Base-by-base conservation (phyloP, 1,140 invertebrate genomes). In the Atta colombica region DNA sequence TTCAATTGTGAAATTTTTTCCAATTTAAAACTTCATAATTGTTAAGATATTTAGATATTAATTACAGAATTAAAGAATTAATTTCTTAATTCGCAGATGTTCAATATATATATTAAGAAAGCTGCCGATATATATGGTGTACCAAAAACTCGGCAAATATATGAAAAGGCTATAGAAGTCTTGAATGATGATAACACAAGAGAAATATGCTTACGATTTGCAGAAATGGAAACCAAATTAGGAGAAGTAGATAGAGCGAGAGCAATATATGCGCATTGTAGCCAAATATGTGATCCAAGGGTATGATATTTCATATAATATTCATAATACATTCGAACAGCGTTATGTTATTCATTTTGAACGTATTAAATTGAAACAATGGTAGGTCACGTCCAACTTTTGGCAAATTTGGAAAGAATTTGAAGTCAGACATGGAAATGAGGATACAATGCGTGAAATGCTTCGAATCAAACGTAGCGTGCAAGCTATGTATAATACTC, bases 361-460 rank as follows among this genome's bases (percentile, higher is more conserved):
- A 71, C 58, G 0, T 28, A 16, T 55, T 69, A 53, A 55, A 78
- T 77, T 66, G 7, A 21, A 87, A 51, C 87, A 12, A 39, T 78
- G 25, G 0, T 82, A 97, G 97, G 98, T 99, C 2, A 98, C 99
- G 10, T 96, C 97, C 6, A 97, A 98, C 53, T 99, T 99, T 94
- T 99, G 99, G 99, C 97, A 99, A 94, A 98, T 98, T 8, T 99
- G 99, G 99, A 99, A 99, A 96, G 99, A 99, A 91, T 99, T 99
- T 96, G 99, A 99, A 96, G 98, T 99, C 55, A 97, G 98, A 68
- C 99, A 99, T 96, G 99, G 99, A n/a, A 99, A 99, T 96, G 99
- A 99, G 95, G 99, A 99, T 92, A 99, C 99, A 0, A 99, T 99
- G 97, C 96, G 99, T 71, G 99, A 99, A 96, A 99, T 99, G 99